Evolutionary conservation across 2,888 invertebrate species (phyloP).

Genomic region (Athripsodes cinereus): DNA sequence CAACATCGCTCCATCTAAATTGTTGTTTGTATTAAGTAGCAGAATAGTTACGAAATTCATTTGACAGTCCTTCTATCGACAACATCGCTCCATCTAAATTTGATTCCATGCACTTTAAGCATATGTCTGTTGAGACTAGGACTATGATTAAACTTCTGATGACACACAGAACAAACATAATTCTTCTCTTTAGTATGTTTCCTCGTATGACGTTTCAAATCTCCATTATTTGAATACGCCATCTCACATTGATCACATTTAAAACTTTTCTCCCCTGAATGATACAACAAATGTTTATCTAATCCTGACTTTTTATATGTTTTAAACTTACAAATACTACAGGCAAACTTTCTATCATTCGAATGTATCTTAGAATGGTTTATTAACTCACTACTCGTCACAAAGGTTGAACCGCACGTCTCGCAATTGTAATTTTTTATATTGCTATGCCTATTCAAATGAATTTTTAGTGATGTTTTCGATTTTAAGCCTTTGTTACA

Average conservation of each 20-base stretch:
- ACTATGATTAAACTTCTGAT: background rate
- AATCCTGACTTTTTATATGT: background rate
- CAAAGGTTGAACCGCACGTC: constrained; percentile 4
- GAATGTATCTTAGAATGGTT: constrained; percentile 3
- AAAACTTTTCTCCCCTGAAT: background rate
- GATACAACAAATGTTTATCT: background rate
- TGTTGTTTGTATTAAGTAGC: too few species aligned
- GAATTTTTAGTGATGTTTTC: background rate
- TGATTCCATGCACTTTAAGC: background rate
- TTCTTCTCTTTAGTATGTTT: constrained; percentile 1
- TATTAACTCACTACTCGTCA: background rate
- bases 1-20: too few species aligned
- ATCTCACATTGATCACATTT: background rate
- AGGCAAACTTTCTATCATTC: background rate
- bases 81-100: background rate
- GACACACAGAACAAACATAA: background rate
- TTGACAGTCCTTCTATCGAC: constrained; percentile 3
- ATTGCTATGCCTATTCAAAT: constrained; percentile 2
- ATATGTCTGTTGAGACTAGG: background rate
- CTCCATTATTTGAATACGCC: background rate
- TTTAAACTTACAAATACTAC: background rate
- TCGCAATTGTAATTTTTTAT: constrained; percentile 5
- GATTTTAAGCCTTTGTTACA: constrained; percentile 4
- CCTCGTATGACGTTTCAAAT: background rate
- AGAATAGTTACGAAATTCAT: background rate